Evolutionary conservation across 2,888 invertebrate species (phyloP), one percentile per base, ranked within the genome.

Genomic region (Pollenia labialis): DNA sequence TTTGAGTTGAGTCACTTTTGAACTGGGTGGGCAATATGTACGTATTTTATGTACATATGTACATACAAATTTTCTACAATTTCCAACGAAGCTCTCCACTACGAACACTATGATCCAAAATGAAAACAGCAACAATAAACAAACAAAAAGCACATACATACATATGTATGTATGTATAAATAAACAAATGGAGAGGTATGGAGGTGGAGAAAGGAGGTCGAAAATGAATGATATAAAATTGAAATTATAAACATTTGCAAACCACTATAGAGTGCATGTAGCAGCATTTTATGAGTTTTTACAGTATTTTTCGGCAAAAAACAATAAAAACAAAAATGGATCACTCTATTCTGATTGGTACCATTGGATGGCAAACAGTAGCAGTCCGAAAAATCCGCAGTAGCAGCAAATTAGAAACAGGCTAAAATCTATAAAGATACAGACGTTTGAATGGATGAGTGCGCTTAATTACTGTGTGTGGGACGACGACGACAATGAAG

Each of bases 241-340:
- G 11, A 83, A 77, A 79, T 64, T 80, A 80, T 80, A 86, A 82
- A 75, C 69, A 86, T 86, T 86, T 86, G 86, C 75, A 86, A 86
- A 86, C 86, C 86, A 86, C 83, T 86, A 86, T 86, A 86, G 86
- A 83, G 66, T 83, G 80, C 71, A 83, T 83, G 75, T 80, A 81
- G 64, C 42, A 77, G 64, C 62, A 80, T 83, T 85, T 79, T 83
- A 75, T 75, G 83, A 86, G 76, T 75, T 83, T 85, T 86, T 86
- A 86, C 86, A 86, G 83, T 83, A 80, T 80, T 83, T 86, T 86
- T 80, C 66, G 42, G 44, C 23, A 69, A 58, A 82, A 83, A 71
- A 75, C 56, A 75, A 81, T 68, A 68, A 81, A 75, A 75, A 82
- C 56, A 54, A 80, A 82, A 83, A 80, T 86, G 80, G 71, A 80